Conservation (phyloP, 1,140 invertebrate species). For the Saccostrea glomerata region DNA sequence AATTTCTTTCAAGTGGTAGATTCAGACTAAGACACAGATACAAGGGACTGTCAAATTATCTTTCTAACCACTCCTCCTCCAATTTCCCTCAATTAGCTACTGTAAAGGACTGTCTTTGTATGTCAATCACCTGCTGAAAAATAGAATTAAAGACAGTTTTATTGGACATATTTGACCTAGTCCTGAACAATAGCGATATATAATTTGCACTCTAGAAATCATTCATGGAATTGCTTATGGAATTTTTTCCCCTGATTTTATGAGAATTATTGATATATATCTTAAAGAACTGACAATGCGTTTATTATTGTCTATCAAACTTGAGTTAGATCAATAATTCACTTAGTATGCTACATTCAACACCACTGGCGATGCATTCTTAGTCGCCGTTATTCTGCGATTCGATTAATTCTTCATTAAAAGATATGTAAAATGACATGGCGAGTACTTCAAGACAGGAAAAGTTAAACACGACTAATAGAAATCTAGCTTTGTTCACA, state of each 20-base stretch:
- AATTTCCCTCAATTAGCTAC: background rate
- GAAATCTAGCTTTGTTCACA: background rate
- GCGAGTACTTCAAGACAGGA: background rate
- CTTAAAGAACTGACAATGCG: background rate
- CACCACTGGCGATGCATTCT: background rate
- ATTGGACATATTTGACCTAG: too few species aligned
- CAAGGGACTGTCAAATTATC: background rate
- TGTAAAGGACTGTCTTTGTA: background rate
- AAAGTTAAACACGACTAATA: background rate
- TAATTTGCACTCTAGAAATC: too few species aligned
- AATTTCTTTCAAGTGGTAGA: conserved; percentile 10
- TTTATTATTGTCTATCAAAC: background rate
- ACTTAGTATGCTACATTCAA: background rate
- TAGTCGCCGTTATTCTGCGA: background rate
- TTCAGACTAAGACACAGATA: background rate
- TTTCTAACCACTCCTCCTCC: background rate
- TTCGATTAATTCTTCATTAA: background rate
- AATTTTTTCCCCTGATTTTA: background rate
- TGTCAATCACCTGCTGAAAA: background rate
- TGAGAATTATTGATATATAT: conserved; percentile 27
- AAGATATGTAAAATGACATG: conserved; percentile 16
- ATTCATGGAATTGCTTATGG: background rate
- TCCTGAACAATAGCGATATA: too few species aligned
- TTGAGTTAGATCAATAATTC: conserved; percentile 10
- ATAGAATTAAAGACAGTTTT: too few species aligned